Evolutionary conservation across 2,797 vertebrate species (phyloP).

Genomic region (Acrocephalus scirpaceus): DNA sequence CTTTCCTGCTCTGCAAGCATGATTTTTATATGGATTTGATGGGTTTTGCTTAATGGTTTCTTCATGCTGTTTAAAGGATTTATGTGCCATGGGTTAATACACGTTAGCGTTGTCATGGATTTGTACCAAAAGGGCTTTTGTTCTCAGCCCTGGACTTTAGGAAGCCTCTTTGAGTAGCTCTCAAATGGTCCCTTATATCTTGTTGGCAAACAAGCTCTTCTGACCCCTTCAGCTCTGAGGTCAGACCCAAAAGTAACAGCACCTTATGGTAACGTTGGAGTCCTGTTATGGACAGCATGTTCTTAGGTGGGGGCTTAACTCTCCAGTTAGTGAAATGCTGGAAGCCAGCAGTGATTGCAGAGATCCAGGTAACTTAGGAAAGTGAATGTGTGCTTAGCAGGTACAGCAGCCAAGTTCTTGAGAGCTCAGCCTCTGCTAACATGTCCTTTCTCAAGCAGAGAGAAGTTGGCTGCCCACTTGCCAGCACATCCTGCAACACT

Average conservation of each 20-base stretch:
- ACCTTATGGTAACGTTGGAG: fast-evolving
- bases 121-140: not conserved
- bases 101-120: not conserved
- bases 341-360: not conserved
- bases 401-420: not conserved
- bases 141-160: not conserved
- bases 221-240: not conserved
- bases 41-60: not conserved
- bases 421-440: not conserved
- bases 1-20: not conserved
- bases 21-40: not conserved
- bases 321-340: not conserved
- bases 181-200: not conserved
- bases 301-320: not conserved
- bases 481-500: not conserved
- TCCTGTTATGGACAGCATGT: not conserved
- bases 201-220: not conserved
- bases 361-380: not conserved
- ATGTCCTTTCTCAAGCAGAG: fast-evolving
- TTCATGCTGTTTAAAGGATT: constrained; percentile 12
- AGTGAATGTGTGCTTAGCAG: not conserved
- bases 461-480: not conserved
- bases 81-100: not conserved
- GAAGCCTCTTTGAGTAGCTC: not conserved
- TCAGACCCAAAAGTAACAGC: not conserved